These are phyloP conservation scores for Camelus bactrianus DNA, from an alignment of 2,113 vertebrate genomes.

Conservation along the genomic window DNA sequence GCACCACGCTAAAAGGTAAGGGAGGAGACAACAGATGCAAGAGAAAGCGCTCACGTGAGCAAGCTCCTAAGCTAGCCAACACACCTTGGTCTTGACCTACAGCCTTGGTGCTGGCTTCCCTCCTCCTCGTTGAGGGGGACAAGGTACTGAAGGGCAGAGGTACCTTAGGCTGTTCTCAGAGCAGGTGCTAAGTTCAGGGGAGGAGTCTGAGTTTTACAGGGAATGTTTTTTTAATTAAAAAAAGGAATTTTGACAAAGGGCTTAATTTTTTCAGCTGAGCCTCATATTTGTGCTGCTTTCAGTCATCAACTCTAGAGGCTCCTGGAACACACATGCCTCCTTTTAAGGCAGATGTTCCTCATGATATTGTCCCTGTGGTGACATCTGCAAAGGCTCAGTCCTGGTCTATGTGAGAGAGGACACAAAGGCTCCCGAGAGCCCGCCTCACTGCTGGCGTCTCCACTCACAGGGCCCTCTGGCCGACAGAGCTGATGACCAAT, in stretches of 20 bases:
- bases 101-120: neutral
- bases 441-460: neutral
- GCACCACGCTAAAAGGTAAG: neutral
- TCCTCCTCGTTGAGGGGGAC: neutral
- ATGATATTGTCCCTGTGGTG: neutral
- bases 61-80: neutral
- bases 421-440: neutral
- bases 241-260: neutral
- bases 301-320: neutral
- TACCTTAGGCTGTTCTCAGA: conserved; percentile 16
- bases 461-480: neutral
- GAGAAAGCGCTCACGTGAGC: neutral
- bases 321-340: neutral
- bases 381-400: neutral
- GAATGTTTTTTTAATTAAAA: neutral
- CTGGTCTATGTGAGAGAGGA: neutral
- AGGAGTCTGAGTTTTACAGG: neutral
- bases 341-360: neutral
- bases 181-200: conserved; percentile 28
- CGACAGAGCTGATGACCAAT: neutral
- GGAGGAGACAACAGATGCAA: neutral
- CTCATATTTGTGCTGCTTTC: neutral
- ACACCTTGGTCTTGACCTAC: conserved; percentile 28
- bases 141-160: conserved; percentile 23
- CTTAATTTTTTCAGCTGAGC: neutral